Base-by-base conservation (phyloP, 2,113 vertebrate species). In the Circaetus gallicus region DNA sequence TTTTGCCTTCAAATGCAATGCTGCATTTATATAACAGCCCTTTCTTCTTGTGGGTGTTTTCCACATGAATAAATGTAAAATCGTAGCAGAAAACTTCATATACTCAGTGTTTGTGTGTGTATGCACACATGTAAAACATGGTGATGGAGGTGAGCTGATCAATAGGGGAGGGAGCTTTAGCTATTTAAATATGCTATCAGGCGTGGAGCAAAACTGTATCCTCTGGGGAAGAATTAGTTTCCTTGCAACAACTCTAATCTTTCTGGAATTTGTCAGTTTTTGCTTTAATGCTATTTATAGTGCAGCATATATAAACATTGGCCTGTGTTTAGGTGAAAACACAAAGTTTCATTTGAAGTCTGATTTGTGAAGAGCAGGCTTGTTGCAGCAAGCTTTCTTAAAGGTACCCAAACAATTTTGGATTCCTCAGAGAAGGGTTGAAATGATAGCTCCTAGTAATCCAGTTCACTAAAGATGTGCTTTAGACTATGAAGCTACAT, bases 271-370 rank as follows among this genome's bases (percentile, higher is more conserved):
- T 86, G 87, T 90, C 97, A 94, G 92, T 29, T 97, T 93, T 91
- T 93, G 79, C 95, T 97, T 97, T 97, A 93, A 96, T 96, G 96
- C 95, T 97, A 90, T 97, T 97, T 97, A 96, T 97, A 96, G 96
- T 70, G 81, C 79, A 66, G 93, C 88, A 11, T 92, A 77, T 69
- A 47, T 95, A 97, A 97, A 96, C 96, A 96, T 1, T 92, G 90
- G 95, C 74, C 66, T 66, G 85, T 95, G 95, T 96, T 97, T 94
- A 92, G 92, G 93, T 94, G 92, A 88, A 96, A 97, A 94, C 90
- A 96, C 87, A 50, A 66, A 94, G 95, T 97, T 96, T 92, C 92
- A 94, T 94, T 97, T 96, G 96, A 96, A 96, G 90, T 92, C 85
- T 32, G 71, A 34, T 80, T 65, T 92, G 88, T n/a, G 63, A n/a